A percentile compares a stretch with the other conserved stretches of the same genome.
These are phyloP conservation scores for Drosophila tropicalis DNA, from an alignment of 1,140 invertebrate species.

Conservation along the genomic window DNA sequence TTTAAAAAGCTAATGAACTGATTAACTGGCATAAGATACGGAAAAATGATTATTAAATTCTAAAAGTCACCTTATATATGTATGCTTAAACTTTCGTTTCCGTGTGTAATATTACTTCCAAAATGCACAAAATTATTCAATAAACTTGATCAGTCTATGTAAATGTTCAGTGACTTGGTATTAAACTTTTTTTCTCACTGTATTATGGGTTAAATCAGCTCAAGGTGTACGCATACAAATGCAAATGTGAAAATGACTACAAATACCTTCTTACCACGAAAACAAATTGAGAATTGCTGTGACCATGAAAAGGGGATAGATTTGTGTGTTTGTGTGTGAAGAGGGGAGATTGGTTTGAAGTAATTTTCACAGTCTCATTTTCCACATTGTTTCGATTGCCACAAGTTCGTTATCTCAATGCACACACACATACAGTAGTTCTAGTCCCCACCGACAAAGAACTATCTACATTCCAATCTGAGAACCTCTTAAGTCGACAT, in stretches of 20 bases:
- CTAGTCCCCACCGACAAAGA: conserved; percentile 4
- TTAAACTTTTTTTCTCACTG: neutral
- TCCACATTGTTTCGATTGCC: conserved; percentile 11
- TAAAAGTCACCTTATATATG: no score
- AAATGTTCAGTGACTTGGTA: no score
- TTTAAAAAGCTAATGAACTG: no score
- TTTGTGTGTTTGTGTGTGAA: neutral
- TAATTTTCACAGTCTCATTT: conserved; percentile 11
- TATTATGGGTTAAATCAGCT: neutral
- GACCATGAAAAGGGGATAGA: conserved; percentile 6
- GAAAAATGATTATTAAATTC: no score
- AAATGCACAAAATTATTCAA: no score
- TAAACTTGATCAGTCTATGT: no score
- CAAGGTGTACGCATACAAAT: conserved; percentile 6
- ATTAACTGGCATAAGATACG: no score
- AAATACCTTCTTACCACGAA: conserved; percentile 4
- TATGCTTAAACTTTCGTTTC: no score
- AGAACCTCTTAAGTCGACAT: conserved; percentile 56
- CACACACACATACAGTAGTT: neutral
- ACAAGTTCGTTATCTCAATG: conserved; percentile 17
- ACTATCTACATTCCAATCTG: conserved; percentile 26
- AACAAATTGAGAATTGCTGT: conserved; percentile 9
- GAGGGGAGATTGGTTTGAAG: neutral
- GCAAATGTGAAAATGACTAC: neutral
- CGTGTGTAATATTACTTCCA: no score